These are phyloP conservation scores for Leistus spinibarbis DNA, from an alignment of 2,888 invertebrate species.

Conservation along the genomic window DNA sequence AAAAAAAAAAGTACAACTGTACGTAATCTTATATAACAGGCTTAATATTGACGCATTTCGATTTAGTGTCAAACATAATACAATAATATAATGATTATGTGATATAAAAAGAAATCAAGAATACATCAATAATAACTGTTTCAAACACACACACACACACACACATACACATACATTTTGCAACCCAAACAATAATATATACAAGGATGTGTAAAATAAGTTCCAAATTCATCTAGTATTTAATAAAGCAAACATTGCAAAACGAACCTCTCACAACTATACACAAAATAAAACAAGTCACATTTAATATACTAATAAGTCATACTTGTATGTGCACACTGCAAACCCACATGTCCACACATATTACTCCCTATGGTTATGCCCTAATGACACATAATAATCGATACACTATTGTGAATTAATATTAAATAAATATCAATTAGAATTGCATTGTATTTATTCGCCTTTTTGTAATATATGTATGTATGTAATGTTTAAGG, in stretches of 20 bases:
- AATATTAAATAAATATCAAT: conserved; percentile 56
- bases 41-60: conserved; percentile 29
- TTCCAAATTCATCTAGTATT: neutral
- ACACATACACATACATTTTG: neutral
- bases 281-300: neutral
- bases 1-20: conserved; percentile 9
- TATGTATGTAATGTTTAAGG: neutral
- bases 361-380: conserved; percentile 27
- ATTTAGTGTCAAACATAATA: conserved; percentile 31
- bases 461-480: conserved; percentile 39
- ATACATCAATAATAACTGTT: neutral
- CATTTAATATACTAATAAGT: conserved; percentile 23
- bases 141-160: neutral
- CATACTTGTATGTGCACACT: conserved; percentile 34
- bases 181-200: neutral
- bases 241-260: neutral
- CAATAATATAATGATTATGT: conserved; percentile 26
- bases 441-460: conserved; percentile 52
- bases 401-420: conserved; percentile 56
- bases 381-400: conserved; percentile 52
- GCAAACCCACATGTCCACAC: conserved; percentile 33
- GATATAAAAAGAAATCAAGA: conserved; percentile 19
- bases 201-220: neutral
- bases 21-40: conserved; percentile 35
- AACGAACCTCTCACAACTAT: neutral